Evolutionary conservation across 2,797 vertebrate genomes (phyloP).

Genomic region (Sarcophilus harrisii): DNA sequence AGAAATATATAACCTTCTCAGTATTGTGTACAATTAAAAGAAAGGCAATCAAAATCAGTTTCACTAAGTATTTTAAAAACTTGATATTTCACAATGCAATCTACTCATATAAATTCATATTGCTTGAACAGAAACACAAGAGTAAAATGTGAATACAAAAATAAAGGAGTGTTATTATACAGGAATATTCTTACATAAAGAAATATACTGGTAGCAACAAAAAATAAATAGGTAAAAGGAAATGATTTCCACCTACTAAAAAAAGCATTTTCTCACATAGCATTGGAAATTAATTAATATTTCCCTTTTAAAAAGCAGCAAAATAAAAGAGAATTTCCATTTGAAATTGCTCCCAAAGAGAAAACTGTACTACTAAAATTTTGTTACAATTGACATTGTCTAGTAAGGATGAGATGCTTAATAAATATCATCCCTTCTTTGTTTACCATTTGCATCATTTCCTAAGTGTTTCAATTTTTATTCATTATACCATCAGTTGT

Average conservation of each 20-base stretch:
- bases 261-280: conserved; percentile 28
- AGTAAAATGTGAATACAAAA: not conserved
- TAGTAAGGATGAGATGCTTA: not conserved
- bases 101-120: not conserved
- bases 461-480: not conserved
- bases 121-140: not conserved
- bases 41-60: not conserved
- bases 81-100: not conserved
- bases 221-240: conserved; percentile 41
- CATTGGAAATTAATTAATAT: not conserved
- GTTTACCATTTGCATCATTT: not conserved
- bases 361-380: conserved; percentile 6
- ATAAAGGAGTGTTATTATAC: not conserved
- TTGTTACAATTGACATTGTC: not conserved
- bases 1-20: not conserved
- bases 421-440: not conserved
- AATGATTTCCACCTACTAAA: not conserved
- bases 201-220: not conserved
- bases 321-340: conserved; percentile 20
- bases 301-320: not conserved
- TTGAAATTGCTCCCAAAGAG: conserved; percentile 9
- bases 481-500: not conserved
- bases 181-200: conserved; percentile 26
- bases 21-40: not conserved
- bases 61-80: not conserved